Evolutionary conservation across 1,140 invertebrate genomes (phyloP).

Genomic region (Drosophila takahashii): DNA sequence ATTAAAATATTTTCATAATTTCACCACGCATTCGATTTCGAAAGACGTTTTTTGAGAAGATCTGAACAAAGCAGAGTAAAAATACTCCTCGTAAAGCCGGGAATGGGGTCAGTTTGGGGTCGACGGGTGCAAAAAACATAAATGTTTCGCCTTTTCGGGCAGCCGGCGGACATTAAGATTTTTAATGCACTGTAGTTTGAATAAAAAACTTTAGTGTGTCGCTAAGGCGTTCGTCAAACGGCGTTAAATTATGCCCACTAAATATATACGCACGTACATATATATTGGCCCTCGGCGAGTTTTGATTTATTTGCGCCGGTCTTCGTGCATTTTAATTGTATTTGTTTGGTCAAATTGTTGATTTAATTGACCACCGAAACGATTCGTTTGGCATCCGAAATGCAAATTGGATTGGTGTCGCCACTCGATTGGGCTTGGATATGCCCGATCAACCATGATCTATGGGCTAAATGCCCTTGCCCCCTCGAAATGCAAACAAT

Average conservation of each 20-base stretch:
- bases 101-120: slow-evolving; percentile 19
- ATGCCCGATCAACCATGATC: slow-evolving; percentile 46
- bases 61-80: slow-evolving; percentile 14
- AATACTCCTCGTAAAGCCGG: slow-evolving; percentile 21
- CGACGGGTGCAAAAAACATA: slow-evolving; percentile 1
- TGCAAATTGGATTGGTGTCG: slow-evolving; percentile 34
- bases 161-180: slow-evolving; percentile 1
- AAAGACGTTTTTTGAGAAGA: slow-evolving; percentile 6
- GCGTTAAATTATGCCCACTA: slow-evolving; percentile 6
- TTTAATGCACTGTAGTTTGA: slow-evolving; percentile 23
- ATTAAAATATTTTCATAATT: neutral
- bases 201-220: slow-evolving; percentile 5
- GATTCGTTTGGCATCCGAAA: slow-evolving; percentile 21
- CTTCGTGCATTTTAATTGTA: slow-evolving; percentile 47
- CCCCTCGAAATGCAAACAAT: slow-evolving; percentile 10
- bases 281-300: neutral
- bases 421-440: slow-evolving; percentile 29
- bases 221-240: neutral
- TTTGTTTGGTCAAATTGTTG: slow-evolving; percentile 35
- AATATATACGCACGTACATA: neutral
- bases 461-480: slow-evolving; percentile 37
- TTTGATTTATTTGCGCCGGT: slow-evolving; percentile 47
- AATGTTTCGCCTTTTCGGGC: slow-evolving; percentile 14
- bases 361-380: slow-evolving; percentile 42
- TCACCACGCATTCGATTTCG: neutral